These are phyloP conservation scores for Blera fallax DNA, from an alignment of 2,888 invertebrate genomes.

Conservation along the genomic window DNA sequence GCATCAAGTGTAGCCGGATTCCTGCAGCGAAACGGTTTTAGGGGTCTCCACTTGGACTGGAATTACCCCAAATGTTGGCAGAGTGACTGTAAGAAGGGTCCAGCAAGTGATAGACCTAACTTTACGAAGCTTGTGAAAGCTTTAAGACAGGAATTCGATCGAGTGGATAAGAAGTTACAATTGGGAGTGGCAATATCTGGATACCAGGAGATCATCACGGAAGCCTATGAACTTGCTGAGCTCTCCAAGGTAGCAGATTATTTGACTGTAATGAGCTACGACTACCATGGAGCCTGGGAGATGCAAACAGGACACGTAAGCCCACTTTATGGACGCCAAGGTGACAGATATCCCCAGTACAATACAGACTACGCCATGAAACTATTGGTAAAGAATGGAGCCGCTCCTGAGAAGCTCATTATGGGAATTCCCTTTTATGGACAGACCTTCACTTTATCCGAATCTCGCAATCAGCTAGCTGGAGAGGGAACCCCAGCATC, in stretches of 20 bases:
- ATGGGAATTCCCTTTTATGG: slow-evolving; percentile 94
- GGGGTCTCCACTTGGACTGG: slow-evolving; percentile 96
- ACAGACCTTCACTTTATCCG: slow-evolving; percentile 89
- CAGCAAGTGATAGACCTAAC: slow-evolving; percentile 89
- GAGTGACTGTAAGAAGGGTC: slow-evolving; percentile 92
- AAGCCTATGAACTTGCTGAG: slow-evolving; percentile 90
- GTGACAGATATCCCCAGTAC: slow-evolving; percentile 89
- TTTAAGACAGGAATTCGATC: slow-evolving; percentile 78
- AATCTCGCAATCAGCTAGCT: slow-evolving; percentile 78
- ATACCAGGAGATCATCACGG: slow-evolving; percentile 94
- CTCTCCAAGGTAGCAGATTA: slow-evolving; percentile 89
- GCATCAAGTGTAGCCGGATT: slow-evolving; percentile 87
- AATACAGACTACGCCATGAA: slow-evolving; percentile 92
- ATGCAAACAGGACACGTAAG: slow-evolving; percentile 90
- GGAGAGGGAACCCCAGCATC: slow-evolving; percentile 86
- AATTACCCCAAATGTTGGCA: slow-evolving; percentile 97
- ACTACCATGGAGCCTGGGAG: slow-evolving; percentile 96
- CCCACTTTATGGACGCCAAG: slow-evolving; percentile 86
- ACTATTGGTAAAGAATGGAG: slow-evolving; percentile 88
- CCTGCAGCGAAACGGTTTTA: slow-evolving; percentile 88
- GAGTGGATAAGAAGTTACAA: slow-evolving; percentile 83
- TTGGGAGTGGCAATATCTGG: slow-evolving; percentile 93
- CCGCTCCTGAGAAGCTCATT: slow-evolving; percentile 88
- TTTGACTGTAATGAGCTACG: slow-evolving; percentile 93
- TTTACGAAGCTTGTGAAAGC: slow-evolving; percentile 89